Conservation (phyloP, 2,888 invertebrate species). For the Cataglyphis altisquamis region DNA sequence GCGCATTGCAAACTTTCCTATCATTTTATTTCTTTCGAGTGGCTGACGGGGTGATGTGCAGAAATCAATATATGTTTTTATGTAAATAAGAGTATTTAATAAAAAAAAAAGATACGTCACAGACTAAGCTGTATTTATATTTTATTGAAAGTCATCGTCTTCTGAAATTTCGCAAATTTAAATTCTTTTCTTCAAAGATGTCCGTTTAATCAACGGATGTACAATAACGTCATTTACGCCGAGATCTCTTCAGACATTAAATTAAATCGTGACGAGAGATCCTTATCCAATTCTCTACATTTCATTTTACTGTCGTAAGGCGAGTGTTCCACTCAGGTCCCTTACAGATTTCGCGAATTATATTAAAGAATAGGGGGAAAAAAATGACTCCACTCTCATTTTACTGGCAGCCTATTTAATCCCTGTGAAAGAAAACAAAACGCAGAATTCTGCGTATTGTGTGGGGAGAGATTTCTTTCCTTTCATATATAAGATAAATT, state of each 20-base stretch:
- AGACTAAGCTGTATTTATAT: neutral
- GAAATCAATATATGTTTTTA: neutral
- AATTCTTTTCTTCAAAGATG: neutral
- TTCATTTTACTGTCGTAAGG: slow-evolving; percentile 63
- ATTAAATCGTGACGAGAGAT: slow-evolving; percentile 34
- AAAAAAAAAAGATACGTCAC: neutral
- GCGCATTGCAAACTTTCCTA: slow-evolving; percentile 14
- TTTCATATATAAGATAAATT: neutral
- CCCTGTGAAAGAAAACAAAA: slow-evolving; percentile 47
- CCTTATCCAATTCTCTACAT: slow-evolving; percentile 53
- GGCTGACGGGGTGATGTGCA: neutral
- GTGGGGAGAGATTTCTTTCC: neutral
- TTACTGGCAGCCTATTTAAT: slow-evolving; percentile 80
- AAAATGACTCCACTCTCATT: slow-evolving; percentile 75
- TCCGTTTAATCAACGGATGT: slow-evolving; percentile 34
- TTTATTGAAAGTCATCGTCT: neutral
- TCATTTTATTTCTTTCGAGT: slow-evolving; percentile 3
- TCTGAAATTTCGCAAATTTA: slow-evolving; percentile 9
- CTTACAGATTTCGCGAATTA: slow-evolving; percentile 77
- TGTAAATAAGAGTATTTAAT: neutral
- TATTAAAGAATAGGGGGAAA: slow-evolving; percentile 75
- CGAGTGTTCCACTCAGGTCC: slow-evolving; percentile 43
- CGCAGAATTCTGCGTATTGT: neutral
- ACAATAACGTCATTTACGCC: slow-evolving; percentile 30
- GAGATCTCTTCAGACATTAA: neutral